Evolutionary conservation across 1,140 invertebrate species (phyloP).

Genomic region (Heliconius melpomene): DNA sequence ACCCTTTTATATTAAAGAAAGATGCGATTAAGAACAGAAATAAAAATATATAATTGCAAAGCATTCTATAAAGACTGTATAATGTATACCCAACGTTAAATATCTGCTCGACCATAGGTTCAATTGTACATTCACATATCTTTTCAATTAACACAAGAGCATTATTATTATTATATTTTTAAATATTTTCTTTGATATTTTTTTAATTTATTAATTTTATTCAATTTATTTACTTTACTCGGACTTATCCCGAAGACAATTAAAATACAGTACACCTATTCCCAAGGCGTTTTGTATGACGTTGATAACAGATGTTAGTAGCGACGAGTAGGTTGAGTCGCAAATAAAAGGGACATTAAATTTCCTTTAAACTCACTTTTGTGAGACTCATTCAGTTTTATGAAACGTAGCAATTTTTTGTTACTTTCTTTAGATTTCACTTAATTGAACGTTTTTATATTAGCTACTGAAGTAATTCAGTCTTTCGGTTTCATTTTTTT

Average conservation of each 20-base stretch:
- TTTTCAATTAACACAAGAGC: too few relatives aligned
- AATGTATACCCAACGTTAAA: too few relatives aligned
- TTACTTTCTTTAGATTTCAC: not conserved
- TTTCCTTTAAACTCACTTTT: slow-evolving; percentile 18
- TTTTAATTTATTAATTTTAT: too few relatives aligned
- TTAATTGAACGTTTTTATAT: not conserved
- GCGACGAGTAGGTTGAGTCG: slow-evolving; percentile 22
- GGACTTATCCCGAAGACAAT: slow-evolving; percentile 2
- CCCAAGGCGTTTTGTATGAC: slow-evolving; percentile 38
- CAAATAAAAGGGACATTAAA: slow-evolving; percentile 39
- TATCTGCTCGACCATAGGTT: too few relatives aligned
- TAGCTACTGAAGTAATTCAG: not conserved
- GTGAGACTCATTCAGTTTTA: slow-evolving; percentile 1
- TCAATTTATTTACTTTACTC: not conserved
- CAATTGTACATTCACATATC: too few relatives aligned
- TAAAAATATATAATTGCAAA: too few relatives aligned
- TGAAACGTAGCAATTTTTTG: not conserved
- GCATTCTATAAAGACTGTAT: too few relatives aligned
- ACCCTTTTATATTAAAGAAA: too few relatives aligned
- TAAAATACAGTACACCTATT: slow-evolving; percentile 3
- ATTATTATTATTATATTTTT: too few relatives aligned
- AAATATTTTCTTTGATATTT: too few relatives aligned
- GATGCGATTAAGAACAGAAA: too few relatives aligned
- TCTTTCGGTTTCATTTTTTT: not conserved
- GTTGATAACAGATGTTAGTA: slow-evolving; percentile 39